Evolutionary conservation across 2,113 vertebrate genomes (phyloP).

Genomic region (Numenius arquata): DNA sequence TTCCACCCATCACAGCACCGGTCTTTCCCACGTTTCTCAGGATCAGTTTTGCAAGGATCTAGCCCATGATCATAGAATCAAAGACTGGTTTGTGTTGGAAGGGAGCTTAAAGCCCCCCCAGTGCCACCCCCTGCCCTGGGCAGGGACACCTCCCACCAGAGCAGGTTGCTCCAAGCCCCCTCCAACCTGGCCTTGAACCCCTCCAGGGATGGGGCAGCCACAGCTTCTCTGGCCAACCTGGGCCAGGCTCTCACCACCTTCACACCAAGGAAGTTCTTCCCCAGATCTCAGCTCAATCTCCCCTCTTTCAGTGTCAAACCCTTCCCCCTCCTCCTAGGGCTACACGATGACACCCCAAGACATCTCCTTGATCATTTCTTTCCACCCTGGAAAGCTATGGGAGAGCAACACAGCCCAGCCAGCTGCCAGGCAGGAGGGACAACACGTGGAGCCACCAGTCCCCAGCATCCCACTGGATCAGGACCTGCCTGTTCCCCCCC

Average conservation of each 20-base stretch:
- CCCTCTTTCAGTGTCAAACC: not conserved
- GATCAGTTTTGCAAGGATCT: not conserved
- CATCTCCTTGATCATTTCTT: not conserved
- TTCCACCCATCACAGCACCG: too few relatives aligned
- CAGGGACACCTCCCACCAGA: not conserved
- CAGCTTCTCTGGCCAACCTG: too few relatives aligned
- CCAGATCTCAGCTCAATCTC: not conserved
- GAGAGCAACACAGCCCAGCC: not conserved
- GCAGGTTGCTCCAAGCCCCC: not conserved
- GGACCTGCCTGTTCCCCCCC: not conserved
- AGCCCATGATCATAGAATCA: not conserved
- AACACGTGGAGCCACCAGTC: not conserved
- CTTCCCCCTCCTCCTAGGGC: not conserved
- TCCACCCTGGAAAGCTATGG: not conserved
- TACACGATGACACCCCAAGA: not conserved
- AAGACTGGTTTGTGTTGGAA: not conserved
- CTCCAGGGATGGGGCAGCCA: too few relatives aligned
- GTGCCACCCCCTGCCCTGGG: not conserved
- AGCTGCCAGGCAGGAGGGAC: not conserved
- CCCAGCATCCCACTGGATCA: not conserved
- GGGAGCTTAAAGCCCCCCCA: not conserved
- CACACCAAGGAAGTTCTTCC: not conserved
- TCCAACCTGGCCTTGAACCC: too few relatives aligned
- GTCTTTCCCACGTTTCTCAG: not conserved
- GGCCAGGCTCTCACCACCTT: too few relatives aligned